Evolutionary conservation across 1,140 invertebrate genomes (phyloP).

Genomic region (Oppia nitens): DNA sequence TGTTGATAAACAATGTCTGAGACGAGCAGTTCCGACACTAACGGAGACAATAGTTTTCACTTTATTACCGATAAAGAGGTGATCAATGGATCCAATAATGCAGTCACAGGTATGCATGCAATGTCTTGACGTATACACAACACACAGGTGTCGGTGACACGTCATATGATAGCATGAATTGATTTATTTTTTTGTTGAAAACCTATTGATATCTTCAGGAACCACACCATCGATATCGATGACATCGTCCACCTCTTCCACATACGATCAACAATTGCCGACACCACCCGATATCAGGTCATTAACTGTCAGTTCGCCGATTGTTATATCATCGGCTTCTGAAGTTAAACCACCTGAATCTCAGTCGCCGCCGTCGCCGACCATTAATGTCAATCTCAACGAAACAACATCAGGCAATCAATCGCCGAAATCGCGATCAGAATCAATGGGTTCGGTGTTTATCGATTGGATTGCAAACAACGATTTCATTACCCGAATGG

Average conservation of each 20-base stretch:
- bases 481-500: not conserved
- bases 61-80: not conserved
- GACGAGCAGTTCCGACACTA: not conserved
- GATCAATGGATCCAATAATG: not conserved
- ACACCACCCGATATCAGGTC: not conserved
- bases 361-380: not conserved
- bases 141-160: not conserved
- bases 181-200: not conserved
- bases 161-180: not conserved
- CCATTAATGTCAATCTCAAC: not conserved
- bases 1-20: not conserved
- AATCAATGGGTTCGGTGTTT: not conserved
- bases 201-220: not conserved
- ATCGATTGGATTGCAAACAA: not conserved
- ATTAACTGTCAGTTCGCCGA: not conserved
- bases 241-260: too few relatives aligned
- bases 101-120: not conserved
- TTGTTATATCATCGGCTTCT: not conserved
- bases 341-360: not conserved
- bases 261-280: not conserved
- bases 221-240: not conserved
- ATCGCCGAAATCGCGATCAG: not conserved
- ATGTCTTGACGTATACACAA: too few relatives aligned
- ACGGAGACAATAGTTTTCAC: not conserved
- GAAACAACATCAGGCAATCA: not conserved